phyloP scores from a whole-genome alignment of 1,140 invertebrate species.

The Scaptodrosophila lebanonensis region DNA sequence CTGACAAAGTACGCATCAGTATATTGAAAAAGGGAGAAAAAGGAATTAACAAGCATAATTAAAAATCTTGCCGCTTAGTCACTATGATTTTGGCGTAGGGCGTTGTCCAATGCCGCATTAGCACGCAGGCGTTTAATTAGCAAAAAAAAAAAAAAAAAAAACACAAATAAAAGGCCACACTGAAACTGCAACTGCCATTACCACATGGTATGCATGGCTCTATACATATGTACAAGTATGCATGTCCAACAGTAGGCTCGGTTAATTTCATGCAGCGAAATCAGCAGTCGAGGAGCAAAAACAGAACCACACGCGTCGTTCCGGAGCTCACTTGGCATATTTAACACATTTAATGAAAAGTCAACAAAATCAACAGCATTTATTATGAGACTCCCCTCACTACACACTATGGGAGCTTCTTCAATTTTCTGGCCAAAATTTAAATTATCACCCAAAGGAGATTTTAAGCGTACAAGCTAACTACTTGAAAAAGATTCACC shows the following conservation, averaged over 20 bases:
- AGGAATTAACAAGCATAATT: constrained; percentile 46
- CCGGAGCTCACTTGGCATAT: constrained; percentile 64
- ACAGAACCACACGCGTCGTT: constrained; percentile 65
- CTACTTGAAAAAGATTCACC: too few relatives aligned
- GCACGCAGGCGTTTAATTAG: constrained; percentile 33
- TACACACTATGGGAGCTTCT: constrained; percentile 2
- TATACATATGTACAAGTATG: constrained; percentile 11
- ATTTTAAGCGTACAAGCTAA: too few relatives aligned
- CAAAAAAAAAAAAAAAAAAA: not conserved
- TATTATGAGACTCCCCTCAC: constrained; percentile 45
- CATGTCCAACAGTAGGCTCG: constrained; percentile 35
- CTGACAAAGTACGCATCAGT: constrained; percentile 3
- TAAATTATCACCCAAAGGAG: too few relatives aligned
- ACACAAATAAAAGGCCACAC: not conserved
- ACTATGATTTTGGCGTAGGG: not conserved
- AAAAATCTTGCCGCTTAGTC: constrained; percentile 33
- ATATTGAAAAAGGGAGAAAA: constrained; percentile 11
- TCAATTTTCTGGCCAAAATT: constrained; percentile 4
- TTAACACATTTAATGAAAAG: constrained; percentile 74
- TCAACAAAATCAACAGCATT: constrained; percentile 72
- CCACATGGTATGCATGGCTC: not conserved
- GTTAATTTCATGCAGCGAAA: constrained; percentile 39
- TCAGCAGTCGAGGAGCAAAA: not conserved
- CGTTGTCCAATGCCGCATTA: constrained; percentile 6
- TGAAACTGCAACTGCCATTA: not conserved